A percentile compares a stretch with the other conserved stretches of the same genome.
Evolutionary conservation across 92 coral and sea anemone genomes (phyloP).

Genomic region (Scolanthus callimorphus): DNA sequence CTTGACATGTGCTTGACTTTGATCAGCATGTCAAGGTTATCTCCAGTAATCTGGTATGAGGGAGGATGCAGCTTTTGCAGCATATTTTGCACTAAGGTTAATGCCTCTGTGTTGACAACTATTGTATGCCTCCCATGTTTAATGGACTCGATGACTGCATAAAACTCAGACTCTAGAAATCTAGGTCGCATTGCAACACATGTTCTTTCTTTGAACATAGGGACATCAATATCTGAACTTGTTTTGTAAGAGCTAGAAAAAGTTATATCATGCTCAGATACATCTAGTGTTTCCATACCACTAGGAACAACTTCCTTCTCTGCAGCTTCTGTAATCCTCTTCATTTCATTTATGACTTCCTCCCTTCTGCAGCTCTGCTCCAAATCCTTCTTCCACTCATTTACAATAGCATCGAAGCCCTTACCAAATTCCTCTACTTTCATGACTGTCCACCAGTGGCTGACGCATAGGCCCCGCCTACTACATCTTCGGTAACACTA

Average conservation of each 20-base stretch:
- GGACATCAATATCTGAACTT: not conserved
- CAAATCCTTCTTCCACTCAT: no score
- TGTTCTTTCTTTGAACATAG: not conserved
- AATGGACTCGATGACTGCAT: not conserved
- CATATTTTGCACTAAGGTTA: constrained; percentile 6
- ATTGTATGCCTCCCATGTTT: not conserved
- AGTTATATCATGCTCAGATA: not conserved
- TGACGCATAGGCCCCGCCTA: not conserved
- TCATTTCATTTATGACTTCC: not conserved
- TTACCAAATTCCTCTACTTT: no score
- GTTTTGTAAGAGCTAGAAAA: not conserved
- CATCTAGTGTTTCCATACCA: not conserved
- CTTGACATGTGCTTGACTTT: constrained; percentile 52
- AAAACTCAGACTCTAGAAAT: not conserved
- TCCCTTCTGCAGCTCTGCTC: no score
- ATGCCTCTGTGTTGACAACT: constrained; percentile 37
- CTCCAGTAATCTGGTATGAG: constrained; percentile 56
- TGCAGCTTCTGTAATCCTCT: not conserved
- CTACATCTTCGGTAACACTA: not conserved
- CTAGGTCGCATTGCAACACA: not conserved
- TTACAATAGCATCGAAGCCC: no score
- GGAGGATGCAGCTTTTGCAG: constrained; percentile 33
- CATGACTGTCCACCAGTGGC: no score
- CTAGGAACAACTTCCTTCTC: not conserved
- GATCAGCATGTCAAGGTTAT: constrained; percentile 47